Base-by-base conservation (phyloP, 92 coral and sea anemone species). In the Epizoanthus illoricatus region DNA sequence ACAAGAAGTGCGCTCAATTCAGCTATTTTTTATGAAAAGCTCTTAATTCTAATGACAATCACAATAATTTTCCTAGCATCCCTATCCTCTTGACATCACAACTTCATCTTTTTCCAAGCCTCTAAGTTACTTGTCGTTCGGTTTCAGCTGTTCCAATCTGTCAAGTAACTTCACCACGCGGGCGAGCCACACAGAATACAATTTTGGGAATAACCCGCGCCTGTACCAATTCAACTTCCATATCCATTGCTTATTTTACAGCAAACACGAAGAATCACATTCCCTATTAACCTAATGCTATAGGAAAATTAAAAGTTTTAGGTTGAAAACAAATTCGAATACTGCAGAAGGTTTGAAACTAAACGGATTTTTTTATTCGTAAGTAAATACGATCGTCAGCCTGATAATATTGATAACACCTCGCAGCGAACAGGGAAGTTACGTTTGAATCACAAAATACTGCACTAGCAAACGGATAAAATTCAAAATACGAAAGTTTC, bases 371-470 rank as follows among this genome's bases (percentile, higher is more conserved):
- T n/a, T 52, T 12, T 19, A 39, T 21, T 42, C 71, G 69, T 41
- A 78, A 45, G 55, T 78, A 78, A 75, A 76, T 65, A 76, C 59
- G 68, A 63, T 40, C 71, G 82, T 63, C 59, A 70, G 82, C 39
- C 47, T 42, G 64, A 60, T 60, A 64, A 40, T 16, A 59, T 23
- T 33, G 55, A 33, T 16, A 74, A 36, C 56, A 21, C 52, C 71
- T 16, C 82, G 63, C 76, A 36, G 15, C 60, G 20, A 63, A 78
- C 82, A n/a, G 82, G 60, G 67, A 78, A 62, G 59, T 63, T 13
- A 64, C 2, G 49, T 21, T 63, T 78, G 42, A 63, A 20, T 41
- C 72, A 45, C 71, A 47, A 66, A 78, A 76, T 43, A 78, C 16
- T 78, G 55, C 23, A 17, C 67, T 21, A 41, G 24, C 9, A 7